Percentiles rank a stretch among this genome's conserved stretches.
Conservation (phyloP, 1,140 invertebrate species). For the Drosophila bifasciata region DNA sequence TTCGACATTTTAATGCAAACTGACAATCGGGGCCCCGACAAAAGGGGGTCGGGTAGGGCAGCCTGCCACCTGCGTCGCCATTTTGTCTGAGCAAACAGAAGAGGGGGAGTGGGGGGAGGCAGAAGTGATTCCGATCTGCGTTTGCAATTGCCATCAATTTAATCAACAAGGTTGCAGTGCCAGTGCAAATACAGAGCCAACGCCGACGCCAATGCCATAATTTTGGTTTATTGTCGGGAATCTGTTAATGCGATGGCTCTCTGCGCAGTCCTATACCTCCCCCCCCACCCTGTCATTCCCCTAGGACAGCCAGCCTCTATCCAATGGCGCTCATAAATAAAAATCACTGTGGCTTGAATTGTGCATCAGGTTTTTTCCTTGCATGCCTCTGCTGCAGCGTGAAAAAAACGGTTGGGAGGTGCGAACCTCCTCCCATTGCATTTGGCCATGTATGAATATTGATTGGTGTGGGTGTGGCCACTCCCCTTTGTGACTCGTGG, state of each 20-base stretch:
- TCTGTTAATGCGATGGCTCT: conserved; percentile 75
- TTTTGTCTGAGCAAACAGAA: conserved; percentile 48
- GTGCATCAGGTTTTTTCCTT: conserved; percentile 63
- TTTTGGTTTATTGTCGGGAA: conserved; percentile 75
- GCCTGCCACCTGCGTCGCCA: conserved; percentile 50
- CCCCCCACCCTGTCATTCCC: neutral
- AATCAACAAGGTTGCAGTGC: conserved; percentile 67
- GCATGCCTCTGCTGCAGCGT: conserved; percentile 34
- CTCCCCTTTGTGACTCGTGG: conserved; percentile 22
- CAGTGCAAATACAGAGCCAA: conserved; percentile 65
- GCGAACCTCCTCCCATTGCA: too few species aligned
- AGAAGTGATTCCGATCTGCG: conserved; percentile 25
- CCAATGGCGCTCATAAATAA: conserved; percentile 72
- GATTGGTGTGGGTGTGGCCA: neutral
- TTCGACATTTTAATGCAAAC: conserved; percentile 59
- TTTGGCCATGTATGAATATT: conserved; percentile 50
- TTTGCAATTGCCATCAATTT: conserved; percentile 73
- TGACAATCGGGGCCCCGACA: conserved; percentile 31
- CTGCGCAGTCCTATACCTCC: conserved; percentile 15
- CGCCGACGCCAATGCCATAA: conserved; percentile 53
- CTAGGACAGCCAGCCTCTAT: conserved; percentile 13
- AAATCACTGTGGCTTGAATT: conserved; percentile 79
- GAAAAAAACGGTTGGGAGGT: conserved; percentile 53
- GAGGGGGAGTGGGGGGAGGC: too few species aligned
- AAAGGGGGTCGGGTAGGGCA: neutral